phyloP scores from a whole-genome alignment of 2,113 vertebrate genomes.

The Zosterops borbonicus region DNA sequence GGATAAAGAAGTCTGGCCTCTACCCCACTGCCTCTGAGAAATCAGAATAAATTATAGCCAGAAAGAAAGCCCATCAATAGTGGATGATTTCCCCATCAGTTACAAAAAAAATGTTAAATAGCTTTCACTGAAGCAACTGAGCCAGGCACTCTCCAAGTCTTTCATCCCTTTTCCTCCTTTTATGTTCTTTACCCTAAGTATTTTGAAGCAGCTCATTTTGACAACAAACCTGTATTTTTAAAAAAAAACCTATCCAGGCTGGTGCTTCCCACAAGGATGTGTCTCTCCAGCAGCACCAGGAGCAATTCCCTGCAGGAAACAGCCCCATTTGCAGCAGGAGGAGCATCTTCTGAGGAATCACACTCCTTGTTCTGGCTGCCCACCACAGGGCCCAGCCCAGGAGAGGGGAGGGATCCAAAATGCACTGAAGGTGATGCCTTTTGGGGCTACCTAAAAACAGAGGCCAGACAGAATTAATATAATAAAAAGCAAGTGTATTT shows the following conservation, averaged over 20 bases:
- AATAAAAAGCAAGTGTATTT: not conserved
- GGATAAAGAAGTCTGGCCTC: not conserved
- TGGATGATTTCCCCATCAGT: not conserved
- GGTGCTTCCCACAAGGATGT: not conserved
- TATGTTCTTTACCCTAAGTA: not conserved
- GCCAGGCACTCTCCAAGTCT: not conserved
- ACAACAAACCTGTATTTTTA: not conserved
- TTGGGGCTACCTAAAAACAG: not conserved
- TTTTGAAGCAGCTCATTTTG: not conserved
- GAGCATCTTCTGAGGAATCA: not conserved
- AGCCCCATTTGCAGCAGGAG: not conserved
- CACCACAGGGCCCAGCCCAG: not conserved
- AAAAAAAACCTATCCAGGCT: not conserved
- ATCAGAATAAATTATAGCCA: constrained; percentile 10
- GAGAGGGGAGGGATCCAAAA: not conserved
- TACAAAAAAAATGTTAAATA: not conserved
- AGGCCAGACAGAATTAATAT: fast-evolving
- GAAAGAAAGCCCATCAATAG: not conserved
- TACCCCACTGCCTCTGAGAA: not conserved
- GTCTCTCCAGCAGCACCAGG: not conserved
- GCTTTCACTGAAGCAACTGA: not conserved
- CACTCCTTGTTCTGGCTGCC: not conserved
- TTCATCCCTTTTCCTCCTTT: not conserved
- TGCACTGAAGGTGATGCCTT: not conserved
- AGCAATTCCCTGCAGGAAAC: not conserved